Percentiles rank a stretch among this genome's conserved stretches.
Evolutionary conservation across 53 echinoderm and acorn worm species (phyloP).

Genomic region (Actinopyga echinites): DNA sequence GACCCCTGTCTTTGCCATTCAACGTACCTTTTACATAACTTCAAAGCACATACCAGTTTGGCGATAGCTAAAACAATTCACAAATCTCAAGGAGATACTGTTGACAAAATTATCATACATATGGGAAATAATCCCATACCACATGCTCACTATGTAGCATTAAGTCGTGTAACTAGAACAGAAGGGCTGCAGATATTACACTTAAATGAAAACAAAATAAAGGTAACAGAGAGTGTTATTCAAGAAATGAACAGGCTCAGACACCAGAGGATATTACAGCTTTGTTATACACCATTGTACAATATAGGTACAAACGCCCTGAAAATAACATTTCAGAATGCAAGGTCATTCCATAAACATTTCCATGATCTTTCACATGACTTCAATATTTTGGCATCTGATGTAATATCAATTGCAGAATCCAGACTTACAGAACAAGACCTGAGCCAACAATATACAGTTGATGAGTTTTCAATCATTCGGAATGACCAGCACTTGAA

Average conservation of each 20-base stretch:
- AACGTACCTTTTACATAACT: neutral
- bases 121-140: neutral
- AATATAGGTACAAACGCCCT: neutral
- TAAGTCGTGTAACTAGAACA: slow-evolving; percentile 12
- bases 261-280: neutral
- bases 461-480: no score
- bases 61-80: neutral
- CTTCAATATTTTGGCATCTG: slow-evolving; percentile 36
- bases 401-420: slow-evolving; percentile 39
- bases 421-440: slow-evolving; percentile 19
- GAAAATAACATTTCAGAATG: slow-evolving; percentile 44
- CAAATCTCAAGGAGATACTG: slow-evolving; percentile 42
- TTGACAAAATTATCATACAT: slow-evolving; percentile 18
- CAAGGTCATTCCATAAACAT: slow-evolving; percentile 44
- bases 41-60: neutral
- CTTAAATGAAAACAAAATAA: slow-evolving; percentile 31
- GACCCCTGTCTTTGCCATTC: neutral
- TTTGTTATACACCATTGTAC: slow-evolving; percentile 43
- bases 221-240: slow-evolving; percentile 15
- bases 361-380: slow-evolving; percentile 8
- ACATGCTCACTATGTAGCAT: slow-evolving; percentile 14
- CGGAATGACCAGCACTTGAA: neutral
- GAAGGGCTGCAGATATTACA: slow-evolving; percentile 29
- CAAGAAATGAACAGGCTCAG: slow-evolving; percentile 39
- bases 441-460: no score